phyloP scores from a whole-genome alignment of 2,113 vertebrate genomes.

The Rhabdornis inornatus region DNA sequence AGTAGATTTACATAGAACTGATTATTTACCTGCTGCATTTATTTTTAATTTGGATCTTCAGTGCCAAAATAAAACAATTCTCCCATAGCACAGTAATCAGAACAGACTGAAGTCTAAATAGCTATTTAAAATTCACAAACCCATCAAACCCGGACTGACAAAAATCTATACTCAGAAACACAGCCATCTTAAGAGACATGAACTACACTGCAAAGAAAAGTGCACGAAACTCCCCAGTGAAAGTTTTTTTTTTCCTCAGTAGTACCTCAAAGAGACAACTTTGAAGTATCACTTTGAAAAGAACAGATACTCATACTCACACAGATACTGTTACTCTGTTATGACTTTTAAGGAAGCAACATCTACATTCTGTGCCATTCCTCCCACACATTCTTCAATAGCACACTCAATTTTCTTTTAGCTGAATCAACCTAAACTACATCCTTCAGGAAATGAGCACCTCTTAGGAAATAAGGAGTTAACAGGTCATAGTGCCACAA shows the following conservation, averaged over 20 bases:
- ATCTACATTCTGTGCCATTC: neutral
- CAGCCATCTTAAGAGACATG: neutral
- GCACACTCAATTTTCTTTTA: neutral
- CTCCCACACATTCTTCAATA: neutral
- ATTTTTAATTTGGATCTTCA: neutral
- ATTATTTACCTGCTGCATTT: neutral
- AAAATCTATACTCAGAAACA: neutral
- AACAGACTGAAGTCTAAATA: neutral
- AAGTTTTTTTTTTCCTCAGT: neutral
- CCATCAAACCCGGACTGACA: neutral
- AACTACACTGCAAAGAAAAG: neutral
- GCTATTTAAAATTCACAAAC: neutral
- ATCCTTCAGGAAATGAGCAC: slow-evolving; percentile 13
- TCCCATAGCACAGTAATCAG: neutral
- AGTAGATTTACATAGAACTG: neutral
- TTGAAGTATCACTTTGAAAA: neutral
- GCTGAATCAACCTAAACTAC: neutral
- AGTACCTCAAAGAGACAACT: neutral
- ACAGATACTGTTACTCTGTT: neutral
- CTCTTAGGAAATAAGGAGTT: neutral
- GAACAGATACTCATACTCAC: neutral
- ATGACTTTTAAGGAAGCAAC: neutral
- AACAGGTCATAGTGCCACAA: neutral
- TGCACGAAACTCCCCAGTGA: neutral
- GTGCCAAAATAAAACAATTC: neutral